Evolutionary conservation across 2,797 vertebrate genomes (phyloP), one percentile per base, ranked within the genome.

Genomic region (Aulostomus chinensis): DNA sequence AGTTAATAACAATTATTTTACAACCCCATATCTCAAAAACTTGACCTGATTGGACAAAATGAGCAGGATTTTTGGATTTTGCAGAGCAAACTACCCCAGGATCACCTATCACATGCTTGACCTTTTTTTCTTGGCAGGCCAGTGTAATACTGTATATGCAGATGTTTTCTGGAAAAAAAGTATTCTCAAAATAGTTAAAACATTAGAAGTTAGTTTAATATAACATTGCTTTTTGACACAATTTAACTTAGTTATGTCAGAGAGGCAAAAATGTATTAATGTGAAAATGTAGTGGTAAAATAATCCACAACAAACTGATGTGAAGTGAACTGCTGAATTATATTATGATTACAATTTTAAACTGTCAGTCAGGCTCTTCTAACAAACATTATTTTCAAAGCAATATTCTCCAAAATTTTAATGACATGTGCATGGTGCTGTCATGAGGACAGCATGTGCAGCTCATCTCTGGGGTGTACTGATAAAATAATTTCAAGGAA

Each of bases 401-500:
- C 39, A 53, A 56, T 22, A 28, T 37, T 50, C 56, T 69, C 25
- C 9, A 36, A 35, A 51, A 66, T 4, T 15, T 32, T 58, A 34
- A 70, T n/a, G n/a, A n/a, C n/a, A 55, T 5, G 3, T 13, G 36
- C 39, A 31, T 37, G 30, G 45, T 63, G 42, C 48, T 61, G 33
- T 64, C 45, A 59, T 45, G 40, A 70, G 35, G 58, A 76, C 62
- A 61, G 54, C 39, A 13, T 54, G 34, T 49, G 57, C 58, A 53
- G 54, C 31, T 72, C 47, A 53, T 78, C 73, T 80, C 64, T 5
- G 46, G 73, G 62, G 67, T 49, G 30, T 18, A 45, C 25, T 52
- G 59, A 66, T 70, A 48, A 77, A 71, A 80, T 57, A 42, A 74
- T 77, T 78, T 78, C 62, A 65, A 67, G 55, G 34, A 76, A 78